phyloP scores from a whole-genome alignment of 2,113 vertebrate species.

The Eublepharis macularius region DNA sequence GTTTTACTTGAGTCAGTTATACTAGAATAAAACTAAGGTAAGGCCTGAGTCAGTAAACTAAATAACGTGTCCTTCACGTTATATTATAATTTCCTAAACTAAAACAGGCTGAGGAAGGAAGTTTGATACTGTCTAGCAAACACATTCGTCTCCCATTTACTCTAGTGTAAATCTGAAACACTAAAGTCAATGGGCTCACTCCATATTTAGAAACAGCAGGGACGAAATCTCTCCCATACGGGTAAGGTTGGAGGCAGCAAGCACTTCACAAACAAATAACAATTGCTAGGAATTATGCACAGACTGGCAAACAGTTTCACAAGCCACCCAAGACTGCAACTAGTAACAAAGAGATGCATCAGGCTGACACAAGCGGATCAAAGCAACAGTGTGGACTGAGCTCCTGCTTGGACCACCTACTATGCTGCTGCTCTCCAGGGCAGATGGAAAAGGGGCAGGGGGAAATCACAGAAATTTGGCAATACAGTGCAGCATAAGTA shows the following conservation, averaged over 20 bases:
- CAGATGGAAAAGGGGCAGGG: neutral
- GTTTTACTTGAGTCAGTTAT: neutral
- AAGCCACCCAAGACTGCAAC: constrained; percentile 15
- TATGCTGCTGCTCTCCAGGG: neutral
- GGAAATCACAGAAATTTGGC: constrained; percentile 11
- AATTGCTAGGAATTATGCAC: constrained; percentile 15
- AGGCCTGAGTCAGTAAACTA: neutral
- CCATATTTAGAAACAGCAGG: neutral
- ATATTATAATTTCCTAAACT: neutral
- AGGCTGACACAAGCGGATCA: neutral
- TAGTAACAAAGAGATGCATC: neutral
- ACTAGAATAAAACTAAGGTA: neutral
- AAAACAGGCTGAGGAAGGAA: neutral
- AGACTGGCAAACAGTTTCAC: constrained; percentile 20
- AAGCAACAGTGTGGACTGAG: neutral
- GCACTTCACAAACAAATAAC: constrained; percentile 15
- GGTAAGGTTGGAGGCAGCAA: neutral
- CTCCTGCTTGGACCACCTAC: neutral
- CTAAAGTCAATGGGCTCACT: neutral
- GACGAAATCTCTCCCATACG: neutral
- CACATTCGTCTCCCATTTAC: neutral
- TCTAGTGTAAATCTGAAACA: neutral
- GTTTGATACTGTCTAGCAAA: neutral
- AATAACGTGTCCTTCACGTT: neutral
- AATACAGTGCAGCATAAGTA: constrained; percentile 12